Base-by-base conservation (phyloP, 2,888 invertebrate genomes). In the Xanthorhoe spadicearia region DNA sequence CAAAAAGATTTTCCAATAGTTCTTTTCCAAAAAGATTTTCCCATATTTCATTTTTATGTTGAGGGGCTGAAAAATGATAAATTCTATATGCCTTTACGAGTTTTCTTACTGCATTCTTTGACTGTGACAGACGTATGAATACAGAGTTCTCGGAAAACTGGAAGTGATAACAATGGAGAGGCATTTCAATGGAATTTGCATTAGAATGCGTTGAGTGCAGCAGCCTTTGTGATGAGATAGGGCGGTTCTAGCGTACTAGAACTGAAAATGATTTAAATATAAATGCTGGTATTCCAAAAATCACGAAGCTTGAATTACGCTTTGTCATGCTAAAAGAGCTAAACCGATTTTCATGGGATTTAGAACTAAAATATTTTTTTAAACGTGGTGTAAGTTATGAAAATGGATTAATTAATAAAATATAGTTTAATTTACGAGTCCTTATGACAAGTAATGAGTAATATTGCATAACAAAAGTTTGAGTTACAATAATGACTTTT, bases 171-270 rank as follows among this genome's bases (percentile, higher is more conserved):
- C 89, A 90, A 91, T 88, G 78, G 85, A 78, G 77, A 80, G 77
- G 83, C 78, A 84, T 91, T 90, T 89, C 90, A 90, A 89, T 90
- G 84, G 86, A 86, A 91, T 91, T 91, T 90, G 89, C 92, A 92
- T 92, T 86, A 89, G 88, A 90, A 90, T 90, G 85, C 85, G 82
- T 82, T 78, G 82, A 87, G 85, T 87, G 89, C 88, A 86, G 78
- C 78, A 79, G 81, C 82, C 84, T 88, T 88, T 88, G 89, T 88
- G 84, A 83, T 78, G 80, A 78, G 79, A 71, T 77, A 58, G 66
- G 55, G 54, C 46, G 59, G 59, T 50, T 43, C 67, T 59, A 61
- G 64, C 56, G 66, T 61, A 65, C 59, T 60, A 49, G 46, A 63
- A 61, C 53, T 61, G 50, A 58, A 51, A 58, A 59, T 75, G 77